phyloP scores from a whole-genome alignment of 2,113 vertebrate genomes.

The Mus pahari region DNA sequence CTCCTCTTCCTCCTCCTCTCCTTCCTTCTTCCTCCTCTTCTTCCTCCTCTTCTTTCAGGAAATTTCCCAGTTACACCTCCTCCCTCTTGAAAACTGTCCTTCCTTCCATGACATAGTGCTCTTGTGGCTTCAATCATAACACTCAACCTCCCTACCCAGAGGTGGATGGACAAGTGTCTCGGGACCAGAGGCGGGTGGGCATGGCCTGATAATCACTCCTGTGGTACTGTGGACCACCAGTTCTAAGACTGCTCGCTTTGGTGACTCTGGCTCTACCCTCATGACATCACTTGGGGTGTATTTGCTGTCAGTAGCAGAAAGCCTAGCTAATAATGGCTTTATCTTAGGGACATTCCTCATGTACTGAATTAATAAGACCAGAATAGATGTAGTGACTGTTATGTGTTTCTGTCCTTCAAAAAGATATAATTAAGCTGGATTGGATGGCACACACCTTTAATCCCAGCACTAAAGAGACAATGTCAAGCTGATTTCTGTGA shows the following conservation, averaged over 20 bases:
- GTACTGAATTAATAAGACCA: neutral
- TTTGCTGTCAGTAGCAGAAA: constrained; percentile 1
- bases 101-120: neutral
- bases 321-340: neutral
- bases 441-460: neutral
- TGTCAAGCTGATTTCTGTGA: neutral
- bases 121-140: neutral
- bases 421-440: neutral
- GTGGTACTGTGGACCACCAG: neutral
- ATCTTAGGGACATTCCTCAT: neutral
- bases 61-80: neutral
- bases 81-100: constrained; percentile 13
- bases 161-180: neutral
- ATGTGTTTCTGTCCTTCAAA: neutral
- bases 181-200: neutral
- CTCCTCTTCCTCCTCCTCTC: neutral
- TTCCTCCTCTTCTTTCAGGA: neutral
- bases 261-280: neutral
- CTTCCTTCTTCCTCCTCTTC: too few relatives aligned
- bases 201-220: neutral
- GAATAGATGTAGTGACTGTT: neutral
- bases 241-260: neutral
- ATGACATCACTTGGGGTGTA: neutral
- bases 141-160: neutral
- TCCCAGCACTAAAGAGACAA: neutral